Conservation (phyloP, 2,797 vertebrate genomes). For the Galaxias olidus region DNA sequence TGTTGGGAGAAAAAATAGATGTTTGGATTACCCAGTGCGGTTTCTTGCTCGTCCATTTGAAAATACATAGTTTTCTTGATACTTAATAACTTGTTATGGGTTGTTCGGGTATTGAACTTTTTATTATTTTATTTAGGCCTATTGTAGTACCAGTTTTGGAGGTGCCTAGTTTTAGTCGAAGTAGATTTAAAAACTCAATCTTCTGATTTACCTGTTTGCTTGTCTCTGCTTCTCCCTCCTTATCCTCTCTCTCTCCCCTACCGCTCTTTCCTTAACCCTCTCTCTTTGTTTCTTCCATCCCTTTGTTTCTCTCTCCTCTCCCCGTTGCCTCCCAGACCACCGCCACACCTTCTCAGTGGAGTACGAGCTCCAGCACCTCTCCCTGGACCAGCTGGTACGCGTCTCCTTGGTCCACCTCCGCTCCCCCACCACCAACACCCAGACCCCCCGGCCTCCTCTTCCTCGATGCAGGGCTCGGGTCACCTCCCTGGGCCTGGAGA, state of each 20-base stretch:
- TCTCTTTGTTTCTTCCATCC: not conserved
- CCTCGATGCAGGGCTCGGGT: conserved; percentile 78
- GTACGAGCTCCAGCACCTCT: conserved; percentile 78
- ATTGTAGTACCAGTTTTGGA: too few relatives aligned
- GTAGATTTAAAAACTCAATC: too few relatives aligned
- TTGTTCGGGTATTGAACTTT: too few relatives aligned
- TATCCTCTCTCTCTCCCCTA: too few relatives aligned
- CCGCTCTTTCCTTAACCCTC: not conserved
- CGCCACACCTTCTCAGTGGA: conserved; percentile 80
- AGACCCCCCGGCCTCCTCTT: not conserved
- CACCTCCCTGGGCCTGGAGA: conserved; percentile 51
- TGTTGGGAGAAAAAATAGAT: too few relatives aligned
- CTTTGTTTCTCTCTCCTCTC: conserved; percentile 5
- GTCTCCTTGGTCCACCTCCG: conserved; percentile 83
- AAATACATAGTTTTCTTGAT: too few relatives aligned
- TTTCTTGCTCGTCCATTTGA: too few relatives aligned
- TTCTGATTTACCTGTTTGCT: too few relatives aligned
- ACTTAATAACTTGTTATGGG: too few relatives aligned
- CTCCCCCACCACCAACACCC: conserved; percentile 50
- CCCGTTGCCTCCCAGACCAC: conserved; percentile 64
- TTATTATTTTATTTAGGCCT: too few relatives aligned
- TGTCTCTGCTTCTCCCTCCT: not conserved
- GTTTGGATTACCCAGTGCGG: too few relatives aligned
- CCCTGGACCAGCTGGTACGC: conserved; percentile 79
- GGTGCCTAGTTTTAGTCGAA: too few relatives aligned